A percentile compares a stretch with the other conserved stretches of the same genome.
Conservation (phyloP, 2,113 vertebrate genomes). For the Jaculus jaculus region DNA sequence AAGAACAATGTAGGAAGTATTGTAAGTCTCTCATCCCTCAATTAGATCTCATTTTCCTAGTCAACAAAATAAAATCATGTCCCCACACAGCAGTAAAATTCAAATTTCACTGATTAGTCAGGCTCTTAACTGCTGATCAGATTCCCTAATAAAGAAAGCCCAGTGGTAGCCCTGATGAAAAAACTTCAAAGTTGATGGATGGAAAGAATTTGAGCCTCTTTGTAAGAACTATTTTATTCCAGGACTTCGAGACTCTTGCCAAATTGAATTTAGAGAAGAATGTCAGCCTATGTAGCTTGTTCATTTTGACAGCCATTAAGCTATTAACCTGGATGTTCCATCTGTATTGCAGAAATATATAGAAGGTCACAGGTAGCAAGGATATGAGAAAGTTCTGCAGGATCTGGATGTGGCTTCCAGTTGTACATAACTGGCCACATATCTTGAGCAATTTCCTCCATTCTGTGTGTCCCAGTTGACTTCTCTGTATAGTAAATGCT, state of each 20-base stretch:
- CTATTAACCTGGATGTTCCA: not conserved
- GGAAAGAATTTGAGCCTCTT: slow-evolving; percentile 15
- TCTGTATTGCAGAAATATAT: fast-evolving
- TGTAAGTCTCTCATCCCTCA: slow-evolving; percentile 53
- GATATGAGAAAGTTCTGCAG: not conserved
- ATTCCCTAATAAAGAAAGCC: slow-evolving; percentile 64
- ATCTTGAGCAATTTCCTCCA: not conserved
- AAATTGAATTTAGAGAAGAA: not conserved
- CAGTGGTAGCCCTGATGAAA: slow-evolving; percentile 60
- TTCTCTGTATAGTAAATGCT: not conserved
- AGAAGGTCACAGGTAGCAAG: not conserved
- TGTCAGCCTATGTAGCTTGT: not conserved
- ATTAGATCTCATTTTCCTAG: slow-evolving; percentile 66
- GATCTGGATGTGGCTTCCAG: not conserved
- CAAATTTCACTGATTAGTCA: slow-evolving; percentile 57
- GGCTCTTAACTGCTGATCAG: slow-evolving; percentile 61
- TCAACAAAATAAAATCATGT: slow-evolving; percentile 61
- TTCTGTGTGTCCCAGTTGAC: not conserved
- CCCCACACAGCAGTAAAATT: slow-evolving; percentile 59
- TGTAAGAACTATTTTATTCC: slow-evolving; percentile 15
- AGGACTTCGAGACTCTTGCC: slow-evolving; percentile 3
- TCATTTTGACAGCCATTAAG: not conserved
- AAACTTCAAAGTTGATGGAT: slow-evolving; percentile 58
- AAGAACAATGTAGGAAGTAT: slow-evolving; percentile 15
- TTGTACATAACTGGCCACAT: not conserved